A percentile compares a stretch with the other conserved stretches of the same genome.
These are phyloP conservation scores for Cephus pygmeus DNA, from an alignment of 2,888 invertebrate genomes.

Conservation along the genomic window DNA sequence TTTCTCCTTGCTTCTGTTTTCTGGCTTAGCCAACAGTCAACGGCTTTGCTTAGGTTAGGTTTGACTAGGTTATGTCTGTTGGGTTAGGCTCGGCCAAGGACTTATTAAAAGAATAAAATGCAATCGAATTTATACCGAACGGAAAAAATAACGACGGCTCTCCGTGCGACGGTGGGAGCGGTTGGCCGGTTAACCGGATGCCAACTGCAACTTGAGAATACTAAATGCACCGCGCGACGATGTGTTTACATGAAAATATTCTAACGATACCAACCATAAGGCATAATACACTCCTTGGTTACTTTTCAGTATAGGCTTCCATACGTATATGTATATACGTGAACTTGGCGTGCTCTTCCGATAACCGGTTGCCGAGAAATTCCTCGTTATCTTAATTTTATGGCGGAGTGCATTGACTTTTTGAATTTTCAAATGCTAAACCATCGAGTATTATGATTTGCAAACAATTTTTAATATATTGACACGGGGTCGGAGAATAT, in stretches of 20 bases:
- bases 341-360: not conserved
- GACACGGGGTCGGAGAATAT: too few species aligned
- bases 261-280: conserved; percentile 15
- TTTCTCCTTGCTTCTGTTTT: not conserved
- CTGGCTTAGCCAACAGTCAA: not conserved
- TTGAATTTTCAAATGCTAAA: not conserved
- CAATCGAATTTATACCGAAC: conserved; percentile 36
- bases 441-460: not conserved
- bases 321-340: not conserved
- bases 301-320: not conserved
- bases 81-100: conserved; percentile 31
- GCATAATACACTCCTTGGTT: not conserved
- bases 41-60: not conserved
- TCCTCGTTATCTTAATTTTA: not conserved
- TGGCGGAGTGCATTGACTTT: not conserved
- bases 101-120: conserved; percentile 47
- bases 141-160: conserved; percentile 33
- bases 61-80: not conserved
- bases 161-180: conserved; percentile 39
- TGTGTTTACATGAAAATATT: conserved; percentile 52
- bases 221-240: conserved; percentile 51
- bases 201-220: conserved; percentile 58
- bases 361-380: not conserved
- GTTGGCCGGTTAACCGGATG: conserved; percentile 59
- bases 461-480: too few species aligned